Evolutionary conservation across 2,888 invertebrate genomes (phyloP).

Genomic region (Leptinotarsa peninsularis): DNA sequence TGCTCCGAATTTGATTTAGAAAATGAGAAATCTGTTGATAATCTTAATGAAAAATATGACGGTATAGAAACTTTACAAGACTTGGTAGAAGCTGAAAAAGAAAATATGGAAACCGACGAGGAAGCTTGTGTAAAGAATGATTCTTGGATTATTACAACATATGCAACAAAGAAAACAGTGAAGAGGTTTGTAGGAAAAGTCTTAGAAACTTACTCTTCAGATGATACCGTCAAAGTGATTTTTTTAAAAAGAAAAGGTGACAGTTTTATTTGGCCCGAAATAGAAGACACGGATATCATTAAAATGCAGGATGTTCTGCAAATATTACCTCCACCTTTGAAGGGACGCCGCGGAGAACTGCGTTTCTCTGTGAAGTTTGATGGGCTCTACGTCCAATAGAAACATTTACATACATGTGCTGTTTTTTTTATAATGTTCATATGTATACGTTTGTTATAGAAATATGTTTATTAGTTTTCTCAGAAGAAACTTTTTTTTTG

Average conservation of each 20-base stretch:
- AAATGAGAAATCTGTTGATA: background rate
- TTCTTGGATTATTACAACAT: slow-evolving; percentile 4
- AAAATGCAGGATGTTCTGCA: background rate
- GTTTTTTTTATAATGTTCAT: background rate
- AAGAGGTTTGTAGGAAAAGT: slow-evolving; percentile 22
- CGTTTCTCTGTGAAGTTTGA: slow-evolving; percentile 1
- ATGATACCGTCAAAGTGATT: background rate
- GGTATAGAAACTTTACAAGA: slow-evolving; percentile 11
- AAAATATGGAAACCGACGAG: background rate
- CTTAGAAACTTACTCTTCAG: background rate
- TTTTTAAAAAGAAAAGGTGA: slow-evolving; percentile 9
- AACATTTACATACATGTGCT: background rate
- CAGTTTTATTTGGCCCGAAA: slow-evolving; percentile 1
- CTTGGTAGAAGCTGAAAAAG: slow-evolving; percentile 21
- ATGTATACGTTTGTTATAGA: background rate
- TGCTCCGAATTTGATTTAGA: background rate
- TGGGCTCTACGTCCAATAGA: background rate
- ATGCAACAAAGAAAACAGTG: slow-evolving; percentile 1
- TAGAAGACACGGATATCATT: background rate
- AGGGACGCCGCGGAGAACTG: slow-evolving; percentile 4
- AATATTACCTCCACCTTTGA: background rate
- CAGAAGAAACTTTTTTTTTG: background rate
- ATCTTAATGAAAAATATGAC: slow-evolving; percentile 3
- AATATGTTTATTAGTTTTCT: background rate
- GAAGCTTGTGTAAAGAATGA: background rate